Conservation (phyloP, 2,888 invertebrate genomes). For the Cryptus armator region DNA sequence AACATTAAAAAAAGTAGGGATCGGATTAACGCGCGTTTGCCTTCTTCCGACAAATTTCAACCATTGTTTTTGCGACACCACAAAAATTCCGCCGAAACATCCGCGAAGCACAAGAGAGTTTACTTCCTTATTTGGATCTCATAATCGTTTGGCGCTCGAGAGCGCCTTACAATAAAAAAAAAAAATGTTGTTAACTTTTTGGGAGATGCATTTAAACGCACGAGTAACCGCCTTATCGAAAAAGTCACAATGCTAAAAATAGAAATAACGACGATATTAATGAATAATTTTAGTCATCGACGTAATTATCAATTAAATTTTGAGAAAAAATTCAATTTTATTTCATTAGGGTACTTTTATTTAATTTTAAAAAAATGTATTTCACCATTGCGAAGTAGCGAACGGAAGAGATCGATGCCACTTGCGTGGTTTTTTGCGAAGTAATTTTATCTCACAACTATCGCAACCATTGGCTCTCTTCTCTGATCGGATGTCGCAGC, state of each 20-base stretch:
- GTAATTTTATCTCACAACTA: conserved; percentile 38
- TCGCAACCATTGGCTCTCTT: conserved; percentile 22
- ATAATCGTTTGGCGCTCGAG: not conserved
- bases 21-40: conserved; percentile 73
- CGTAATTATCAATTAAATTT: too few relatives aligned
- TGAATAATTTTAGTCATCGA: too few relatives aligned
- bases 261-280: too few relatives aligned
- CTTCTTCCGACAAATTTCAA: conserved; percentile 73
- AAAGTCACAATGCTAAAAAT: too few relatives aligned
- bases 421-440: conserved; percentile 4
- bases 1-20: conserved; percentile 10
- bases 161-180: not conserved
- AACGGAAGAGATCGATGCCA: not conserved
- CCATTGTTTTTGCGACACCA: conserved; percentile 75
- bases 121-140: not conserved
- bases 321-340: too few relatives aligned
- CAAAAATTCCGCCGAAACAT: conserved; percentile 70
- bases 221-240: too few relatives aligned
- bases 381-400: not conserved
- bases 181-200: not conserved
- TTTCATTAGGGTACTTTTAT: not conserved
- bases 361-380: not conserved
- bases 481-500: conserved; percentile 24
- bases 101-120: not conserved
- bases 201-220: too few relatives aligned